Base-by-base conservation (phyloP, 2,888 invertebrate genomes). In the Agrochola litura region DNA sequence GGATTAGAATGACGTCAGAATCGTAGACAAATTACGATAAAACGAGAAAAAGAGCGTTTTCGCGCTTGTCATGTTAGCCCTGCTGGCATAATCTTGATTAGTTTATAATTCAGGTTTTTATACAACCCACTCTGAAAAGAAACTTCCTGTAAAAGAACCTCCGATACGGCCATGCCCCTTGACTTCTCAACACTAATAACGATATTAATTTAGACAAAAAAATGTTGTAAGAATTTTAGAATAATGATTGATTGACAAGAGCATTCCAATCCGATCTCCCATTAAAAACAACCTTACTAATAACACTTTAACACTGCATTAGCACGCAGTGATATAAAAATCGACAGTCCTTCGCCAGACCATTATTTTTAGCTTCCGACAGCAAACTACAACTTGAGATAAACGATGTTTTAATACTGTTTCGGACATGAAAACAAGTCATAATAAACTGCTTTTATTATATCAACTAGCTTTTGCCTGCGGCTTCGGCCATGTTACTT, bases 331-430 rank as follows among this genome's bases (percentile, higher is more conserved):
- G 85, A 85, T 82, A 69, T 49, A 63, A 43, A 70, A 30, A 60
- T 70, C 56, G 64, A 14, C 60, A 66, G 73, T 86, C 79, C 83
- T 83, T 85, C 84, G 71, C 12, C 2, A 25, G 22, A 46, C 74
- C 46, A 83, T 82, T 79, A 85, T 49, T 37, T 65, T 41, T 65
- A 64, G 64, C 77, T 87, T 86, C 88, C 86, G 82, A 79, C 77
- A 87, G 43, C 41, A 25, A 16, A 81, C 52, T 73, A 75, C 76
- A 63, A 66, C 5, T 37, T n/a, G 30, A 84, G 43, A 54, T 71
- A 81, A 71, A 69, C 52, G 22, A 80, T 66, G 61, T 73, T 80
- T 76, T 73, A 80, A 78, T 81, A 77, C 14, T 46, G 66, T 60
- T 61, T 16, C 12, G 43, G 46, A 61, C 63, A 69, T 83, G 56